These are phyloP conservation scores for Cephus runcator DNA, from an alignment of 2,888 invertebrate genomes.

Conservation along the genomic window DNA sequence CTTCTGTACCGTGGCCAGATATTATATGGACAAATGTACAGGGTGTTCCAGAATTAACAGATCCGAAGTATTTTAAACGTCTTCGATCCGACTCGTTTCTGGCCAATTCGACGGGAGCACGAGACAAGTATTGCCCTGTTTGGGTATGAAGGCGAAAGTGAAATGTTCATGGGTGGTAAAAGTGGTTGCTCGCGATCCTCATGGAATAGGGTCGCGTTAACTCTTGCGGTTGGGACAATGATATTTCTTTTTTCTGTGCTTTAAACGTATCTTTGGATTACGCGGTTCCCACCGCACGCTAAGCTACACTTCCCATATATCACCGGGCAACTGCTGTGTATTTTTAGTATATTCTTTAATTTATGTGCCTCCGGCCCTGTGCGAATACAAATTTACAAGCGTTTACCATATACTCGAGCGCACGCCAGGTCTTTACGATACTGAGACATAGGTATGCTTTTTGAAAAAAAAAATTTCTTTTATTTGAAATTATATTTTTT, in stretches of 20 bases:
- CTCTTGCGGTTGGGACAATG: neutral
- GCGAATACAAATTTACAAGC: neutral
- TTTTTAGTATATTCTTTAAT: conserved; percentile 14
- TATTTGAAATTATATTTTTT: no score
- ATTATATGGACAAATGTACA: neutral
- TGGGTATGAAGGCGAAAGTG: neutral
- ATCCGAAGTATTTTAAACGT: neutral
- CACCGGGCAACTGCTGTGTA: neutral
- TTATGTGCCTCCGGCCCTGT: neutral
- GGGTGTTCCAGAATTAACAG: neutral
- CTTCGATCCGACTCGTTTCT: neutral
- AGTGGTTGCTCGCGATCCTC: neutral
- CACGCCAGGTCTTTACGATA: neutral
- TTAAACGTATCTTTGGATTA: neutral
- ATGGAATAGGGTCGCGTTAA: neutral
- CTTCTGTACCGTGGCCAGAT: neutral
- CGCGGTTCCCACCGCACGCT: neutral
- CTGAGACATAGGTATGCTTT: neutral
- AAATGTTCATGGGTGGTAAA: neutral
- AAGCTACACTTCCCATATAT: conserved; percentile 1
- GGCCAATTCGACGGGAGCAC: neutral
- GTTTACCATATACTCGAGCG: neutral
- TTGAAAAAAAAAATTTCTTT: neutral
- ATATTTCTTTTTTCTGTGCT: neutral
- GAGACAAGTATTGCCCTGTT: neutral